These are phyloP conservation scores for Andrena bicolor DNA, from an alignment of 2,888 invertebrate species.

Conservation along the genomic window DNA sequence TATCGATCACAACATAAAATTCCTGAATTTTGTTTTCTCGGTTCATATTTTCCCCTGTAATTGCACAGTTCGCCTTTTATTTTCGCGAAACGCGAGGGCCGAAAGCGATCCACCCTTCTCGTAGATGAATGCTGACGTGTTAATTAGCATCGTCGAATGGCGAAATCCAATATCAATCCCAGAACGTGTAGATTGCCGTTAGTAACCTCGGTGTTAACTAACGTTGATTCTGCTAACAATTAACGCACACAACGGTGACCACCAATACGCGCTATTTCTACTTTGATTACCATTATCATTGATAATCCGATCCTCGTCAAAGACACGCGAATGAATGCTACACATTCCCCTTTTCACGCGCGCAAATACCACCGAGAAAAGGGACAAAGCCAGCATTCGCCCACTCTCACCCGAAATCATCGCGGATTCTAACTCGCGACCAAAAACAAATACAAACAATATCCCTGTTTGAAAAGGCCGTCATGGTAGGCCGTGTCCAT, in stretches of 20 bases:
- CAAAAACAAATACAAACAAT: slow-evolving; percentile 6
- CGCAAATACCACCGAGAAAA: too few species aligned
- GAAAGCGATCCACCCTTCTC: not conserved
- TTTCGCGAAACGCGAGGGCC: too few species aligned
- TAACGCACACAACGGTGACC: not conserved
- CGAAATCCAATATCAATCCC: slow-evolving; percentile 31
- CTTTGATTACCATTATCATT: slow-evolving; percentile 1
- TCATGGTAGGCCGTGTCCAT: slow-evolving; percentile 23
- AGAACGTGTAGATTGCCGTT: not conserved
- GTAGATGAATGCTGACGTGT: not conserved
- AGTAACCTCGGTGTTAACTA: slow-evolving; percentile 7
- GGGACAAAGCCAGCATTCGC: not conserved
- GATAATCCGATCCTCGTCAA: not conserved
- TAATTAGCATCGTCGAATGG: slow-evolving; percentile 25
- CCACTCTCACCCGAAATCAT: not conserved
- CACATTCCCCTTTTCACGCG: not conserved
- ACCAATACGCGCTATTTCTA: not conserved
- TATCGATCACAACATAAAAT: not conserved
- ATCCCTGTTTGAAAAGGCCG: not conserved
- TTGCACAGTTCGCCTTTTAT: not conserved
- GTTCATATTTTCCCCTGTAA: not conserved
- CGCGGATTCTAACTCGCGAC: not conserved
- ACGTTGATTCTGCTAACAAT: slow-evolving; percentile 9
- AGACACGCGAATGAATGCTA: not conserved
- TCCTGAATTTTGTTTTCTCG: not conserved